A percentile compares a stretch with the other conserved stretches of the same genome.
phyloP scores from a whole-genome alignment of 2,888 invertebrate species.

The Dynastes hyllus region DNA sequence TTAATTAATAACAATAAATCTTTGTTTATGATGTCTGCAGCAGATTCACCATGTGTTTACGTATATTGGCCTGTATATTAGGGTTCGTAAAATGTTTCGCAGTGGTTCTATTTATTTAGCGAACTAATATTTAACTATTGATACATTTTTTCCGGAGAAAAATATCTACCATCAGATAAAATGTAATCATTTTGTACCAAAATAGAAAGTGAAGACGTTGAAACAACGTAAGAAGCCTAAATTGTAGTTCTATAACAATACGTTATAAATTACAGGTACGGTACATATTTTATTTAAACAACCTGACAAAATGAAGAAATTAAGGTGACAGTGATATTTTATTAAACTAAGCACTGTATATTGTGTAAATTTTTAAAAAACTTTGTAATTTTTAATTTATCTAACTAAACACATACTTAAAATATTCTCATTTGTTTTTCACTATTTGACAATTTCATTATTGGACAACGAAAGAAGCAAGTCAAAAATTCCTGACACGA shows the following conservation, averaged over 20 bases:
- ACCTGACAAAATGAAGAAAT: not conserved
- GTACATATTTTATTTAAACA: too few species aligned
- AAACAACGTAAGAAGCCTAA: not conserved
- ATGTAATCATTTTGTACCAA: not conserved
- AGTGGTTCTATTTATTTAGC: not conserved
- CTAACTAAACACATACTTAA: too few species aligned
- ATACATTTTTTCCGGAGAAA: not conserved
- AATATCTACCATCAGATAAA: not conserved
- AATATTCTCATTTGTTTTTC: too few species aligned
- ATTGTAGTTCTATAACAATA: not conserved
- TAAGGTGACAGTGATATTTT: too few species aligned
- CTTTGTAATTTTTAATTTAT: too few species aligned
- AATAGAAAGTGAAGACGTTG: constrained; percentile 7
- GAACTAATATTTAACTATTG: not conserved
- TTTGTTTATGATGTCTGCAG: not conserved
- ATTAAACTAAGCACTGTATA: too few species aligned
- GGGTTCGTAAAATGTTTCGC: constrained; percentile 1
- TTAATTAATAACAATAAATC: constrained; percentile 15
- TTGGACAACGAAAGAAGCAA: too few species aligned
- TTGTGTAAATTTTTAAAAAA: too few species aligned
- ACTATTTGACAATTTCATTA: too few species aligned
- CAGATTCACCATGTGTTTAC: not conserved
- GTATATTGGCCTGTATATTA: not conserved
- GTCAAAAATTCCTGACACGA: too few species aligned
- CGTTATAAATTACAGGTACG: not conserved